Conservation (phyloP, 2,113 vertebrate genomes). For the Tetraodon nigroviridis region DNA sequence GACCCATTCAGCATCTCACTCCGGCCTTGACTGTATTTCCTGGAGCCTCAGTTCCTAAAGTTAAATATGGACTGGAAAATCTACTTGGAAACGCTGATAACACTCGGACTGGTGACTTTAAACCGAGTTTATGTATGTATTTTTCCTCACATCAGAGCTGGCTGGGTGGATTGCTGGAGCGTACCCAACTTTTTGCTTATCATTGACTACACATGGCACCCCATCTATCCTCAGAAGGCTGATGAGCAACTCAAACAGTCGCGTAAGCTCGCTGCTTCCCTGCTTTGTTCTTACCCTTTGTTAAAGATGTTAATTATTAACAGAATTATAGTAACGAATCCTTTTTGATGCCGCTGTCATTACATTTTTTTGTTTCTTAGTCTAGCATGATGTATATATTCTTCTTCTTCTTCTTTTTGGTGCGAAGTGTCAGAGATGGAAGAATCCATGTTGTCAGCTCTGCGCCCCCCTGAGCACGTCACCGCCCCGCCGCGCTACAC, state of each 20-base stretch:
- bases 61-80: slow-evolving; percentile 45
- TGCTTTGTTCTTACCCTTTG: too few relatives aligned
- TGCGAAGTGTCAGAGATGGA: slow-evolving; percentile 91
- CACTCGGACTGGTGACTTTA: slow-evolving; percentile 9
- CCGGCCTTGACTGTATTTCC: slow-evolving; percentile 19
- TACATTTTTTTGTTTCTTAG: not conserved
- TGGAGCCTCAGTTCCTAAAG: slow-evolving; percentile 39
- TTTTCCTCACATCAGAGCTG: slow-evolving; percentile 72
- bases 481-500: slow-evolving; percentile 55
- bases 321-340: too few relatives aligned
- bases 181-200: slow-evolving; percentile 91
- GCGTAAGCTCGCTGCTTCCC: slow-evolving; percentile 70
- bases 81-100: slow-evolving; percentile 29
- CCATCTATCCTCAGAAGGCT: slow-evolving; percentile 95
- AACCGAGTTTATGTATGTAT: slow-evolving; percentile 7
- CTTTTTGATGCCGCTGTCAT: too few relatives aligned
- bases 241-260: slow-evolving; percentile 95
- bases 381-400: not conserved
- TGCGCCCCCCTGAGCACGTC: slow-evolving; percentile 79
- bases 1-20: slow-evolving; percentile 33
- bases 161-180: slow-evolving; percentile 98
- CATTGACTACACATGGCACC: slow-evolving; percentile 97
- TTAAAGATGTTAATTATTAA: too few relatives aligned
- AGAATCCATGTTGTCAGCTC: slow-evolving; percentile 88
- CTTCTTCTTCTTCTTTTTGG: not conserved